phyloP scores from a whole-genome alignment of 1,140 invertebrate species.

The Tetranychus cinnabarinus region DNA sequence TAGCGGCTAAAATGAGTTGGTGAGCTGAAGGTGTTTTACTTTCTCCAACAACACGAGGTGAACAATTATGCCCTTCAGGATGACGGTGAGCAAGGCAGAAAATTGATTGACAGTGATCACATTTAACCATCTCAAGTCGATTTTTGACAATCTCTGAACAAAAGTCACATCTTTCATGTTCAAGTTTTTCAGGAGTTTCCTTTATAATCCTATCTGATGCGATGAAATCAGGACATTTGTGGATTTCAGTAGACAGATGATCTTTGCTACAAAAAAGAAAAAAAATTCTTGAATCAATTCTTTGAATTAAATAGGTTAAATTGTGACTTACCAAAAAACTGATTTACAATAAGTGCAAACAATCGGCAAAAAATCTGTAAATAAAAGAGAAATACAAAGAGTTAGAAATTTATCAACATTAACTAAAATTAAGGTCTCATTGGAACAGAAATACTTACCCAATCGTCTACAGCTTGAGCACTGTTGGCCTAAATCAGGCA shows the following conservation, averaged over 20 bases:
- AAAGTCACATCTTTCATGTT: conserved; percentile 4
- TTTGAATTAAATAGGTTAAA: neutral
- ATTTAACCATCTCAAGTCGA: neutral
- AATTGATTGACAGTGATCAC: neutral
- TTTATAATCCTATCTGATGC: neutral
- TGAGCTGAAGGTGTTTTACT: neutral
- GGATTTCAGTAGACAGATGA: neutral
- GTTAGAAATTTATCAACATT: neutral
- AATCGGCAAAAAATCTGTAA: conserved; percentile 5
- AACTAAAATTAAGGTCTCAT: neutral
- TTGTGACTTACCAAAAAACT: conserved; percentile 3
- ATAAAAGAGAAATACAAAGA: neutral
- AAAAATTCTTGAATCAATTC: neutral
- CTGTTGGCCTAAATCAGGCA: conserved; percentile 5
- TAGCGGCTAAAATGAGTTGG: too few relatives aligned
- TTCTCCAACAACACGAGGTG: neutral
- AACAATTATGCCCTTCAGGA: conserved; percentile 3
- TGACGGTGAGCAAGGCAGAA: conserved; percentile 4
- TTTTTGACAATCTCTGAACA: neutral
- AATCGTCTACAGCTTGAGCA: conserved; percentile 1
- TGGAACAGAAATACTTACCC: neutral
- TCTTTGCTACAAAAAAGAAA: neutral
- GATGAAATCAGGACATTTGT: conserved; percentile 1
- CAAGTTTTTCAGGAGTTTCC: neutral
- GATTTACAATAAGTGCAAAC: conserved; percentile 1